Base-by-base conservation (phyloP, 2,888 invertebrate genomes). In the Icerya purchasi region DNA sequence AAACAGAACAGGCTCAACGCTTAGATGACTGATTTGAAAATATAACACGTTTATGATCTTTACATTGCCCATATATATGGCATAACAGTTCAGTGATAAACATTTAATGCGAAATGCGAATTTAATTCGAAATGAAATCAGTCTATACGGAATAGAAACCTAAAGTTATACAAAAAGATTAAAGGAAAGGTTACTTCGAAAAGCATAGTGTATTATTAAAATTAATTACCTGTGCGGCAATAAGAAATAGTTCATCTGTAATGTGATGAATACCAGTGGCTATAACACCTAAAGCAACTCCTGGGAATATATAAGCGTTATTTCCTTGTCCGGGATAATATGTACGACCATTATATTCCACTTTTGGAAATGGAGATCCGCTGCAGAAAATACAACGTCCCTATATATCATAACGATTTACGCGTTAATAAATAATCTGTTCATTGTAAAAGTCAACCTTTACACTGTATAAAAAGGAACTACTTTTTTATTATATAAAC, bases 241-340 rank as follows among this genome's bases (percentile, higher is more conserved):
- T 82, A 56, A 98, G 76, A 79, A 98, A 98, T 72, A 96, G 79
- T 63, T 86, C 84, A 69, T 98, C 94, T 3, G 84, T 83, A 69
- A 98, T 91, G 69, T 93, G 92, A 70, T 91, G 86, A 3, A 92
- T 86, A 60, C 90, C 87, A 25, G 92, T 89, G 19, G 84, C 82
- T 65, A 96, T 88, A 8, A 92, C 87, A 8, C 94, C 98, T 21
- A 99, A 78, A 10, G 93, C 94, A 59, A 94, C 77, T 3, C 97
- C 98, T 0, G 97, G 97, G 77, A 92, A 94, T 68, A 96, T 93
- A 73, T 96, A 96, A 0, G 94, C 88, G 73, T 96, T 96, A 73
- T 94, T 96, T 62, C 97, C 97, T 72, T 99, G 98, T 0, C 98
- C 97, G 0, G 97, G 89, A 65, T 81, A 78, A 73, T 77, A 92